Percentiles rank a stretch among this genome's conserved stretches.
Conservation (phyloP, 2,888 invertebrate genomes). For the Eupeodes latifasciatus region DNA sequence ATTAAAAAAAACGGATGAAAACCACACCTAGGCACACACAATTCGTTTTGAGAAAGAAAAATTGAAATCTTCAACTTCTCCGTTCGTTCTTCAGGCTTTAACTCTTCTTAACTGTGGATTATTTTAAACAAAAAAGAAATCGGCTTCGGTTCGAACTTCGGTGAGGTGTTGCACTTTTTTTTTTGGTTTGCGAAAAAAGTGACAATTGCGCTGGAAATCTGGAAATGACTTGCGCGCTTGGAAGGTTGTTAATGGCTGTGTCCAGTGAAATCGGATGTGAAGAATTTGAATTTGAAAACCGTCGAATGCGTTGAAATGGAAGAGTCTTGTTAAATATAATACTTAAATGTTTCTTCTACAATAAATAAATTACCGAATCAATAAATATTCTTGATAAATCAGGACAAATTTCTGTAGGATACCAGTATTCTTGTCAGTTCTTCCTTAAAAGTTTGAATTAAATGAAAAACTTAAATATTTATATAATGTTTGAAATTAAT, state of each 20-base stretch:
- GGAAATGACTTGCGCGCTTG: conserved; percentile 63
- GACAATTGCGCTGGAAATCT: conserved; percentile 65
- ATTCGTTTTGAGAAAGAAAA: conserved; percentile 46
- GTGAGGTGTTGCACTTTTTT: conserved; percentile 32
- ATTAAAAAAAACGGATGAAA: conserved; percentile 60
- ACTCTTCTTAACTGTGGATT: conserved; percentile 47
- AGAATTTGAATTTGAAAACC: conserved; percentile 11
- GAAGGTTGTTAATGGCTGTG: conserved; percentile 11
- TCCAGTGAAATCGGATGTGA: conserved; percentile 25
- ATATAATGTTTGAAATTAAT: too few relatives aligned
- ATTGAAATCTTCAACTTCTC: conserved; percentile 43
- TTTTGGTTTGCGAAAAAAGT: conserved; percentile 7
- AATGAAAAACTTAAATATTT: too few relatives aligned
- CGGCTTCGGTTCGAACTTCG: neutral
- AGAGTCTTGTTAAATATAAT: neutral
- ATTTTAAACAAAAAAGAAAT: conserved; percentile 58
- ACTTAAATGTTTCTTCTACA: neutral
- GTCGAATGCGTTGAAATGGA: neutral
- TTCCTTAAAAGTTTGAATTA: too few relatives aligned
- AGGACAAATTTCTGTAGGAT: too few relatives aligned
- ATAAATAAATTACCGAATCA: too few relatives aligned
- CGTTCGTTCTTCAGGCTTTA: conserved; percentile 26
- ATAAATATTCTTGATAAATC: too few relatives aligned
- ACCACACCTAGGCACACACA: conserved; percentile 64
- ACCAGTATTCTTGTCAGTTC: too few relatives aligned